Evolutionary conservation across 2,113 vertebrate genomes (phyloP).

Genomic region (Labrus mixtus): DNA sequence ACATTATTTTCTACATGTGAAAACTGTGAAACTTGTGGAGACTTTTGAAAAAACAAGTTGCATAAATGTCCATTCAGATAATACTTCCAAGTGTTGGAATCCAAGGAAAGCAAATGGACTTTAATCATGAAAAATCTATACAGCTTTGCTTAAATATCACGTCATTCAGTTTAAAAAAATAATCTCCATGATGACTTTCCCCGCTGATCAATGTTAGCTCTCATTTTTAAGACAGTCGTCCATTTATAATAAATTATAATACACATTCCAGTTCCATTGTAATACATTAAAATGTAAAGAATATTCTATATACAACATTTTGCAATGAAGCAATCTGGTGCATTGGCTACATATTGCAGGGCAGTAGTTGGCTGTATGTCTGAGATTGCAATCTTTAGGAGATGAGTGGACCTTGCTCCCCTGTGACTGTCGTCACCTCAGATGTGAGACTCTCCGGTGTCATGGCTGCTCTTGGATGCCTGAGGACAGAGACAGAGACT

Average conservation of each 20-base stretch:
- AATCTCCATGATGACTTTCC: background rate
- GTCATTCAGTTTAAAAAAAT: background rate
- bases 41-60: too few relatives aligned
- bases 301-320: conserved; percentile 22
- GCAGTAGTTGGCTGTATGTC: background rate
- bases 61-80: too few relatives aligned
- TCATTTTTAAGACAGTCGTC: background rate
- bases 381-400: background rate
- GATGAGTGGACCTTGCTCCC: conserved; percentile 3
- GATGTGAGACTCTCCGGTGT: conserved; percentile 79
- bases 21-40: background rate
- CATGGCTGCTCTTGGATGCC: conserved; percentile 72
- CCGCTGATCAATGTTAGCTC: background rate
- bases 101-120: too few relatives aligned
- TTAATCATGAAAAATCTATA: background rate
- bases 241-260: background rate
- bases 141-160: background rate
- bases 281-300: background rate
- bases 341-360: background rate
- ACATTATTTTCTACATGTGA: background rate
- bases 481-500: conserved; percentile 48
- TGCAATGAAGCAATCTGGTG: conserved; percentile 4
- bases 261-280: background rate
- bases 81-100: background rate
- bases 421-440: conserved; percentile 26